Percentiles rank a stretch among this genome's conserved stretches.
Conservation (phyloP, 64 coral and sea anemone species). For the Pocillopora verrucosa region DNA sequence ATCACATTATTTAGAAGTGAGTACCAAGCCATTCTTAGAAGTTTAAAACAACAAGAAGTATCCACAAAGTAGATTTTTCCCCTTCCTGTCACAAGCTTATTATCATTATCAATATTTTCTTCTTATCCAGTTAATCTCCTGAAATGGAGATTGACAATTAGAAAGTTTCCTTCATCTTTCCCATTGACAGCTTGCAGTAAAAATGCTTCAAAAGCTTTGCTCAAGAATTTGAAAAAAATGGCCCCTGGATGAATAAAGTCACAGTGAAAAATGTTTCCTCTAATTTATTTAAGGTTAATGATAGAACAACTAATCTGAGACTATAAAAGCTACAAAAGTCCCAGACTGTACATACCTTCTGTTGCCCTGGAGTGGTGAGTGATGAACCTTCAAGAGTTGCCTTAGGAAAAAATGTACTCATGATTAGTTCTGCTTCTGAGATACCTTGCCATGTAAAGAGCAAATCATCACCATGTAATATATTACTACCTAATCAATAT, state of each 20-base stretch:
- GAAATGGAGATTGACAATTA: no score
- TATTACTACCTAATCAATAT: no score
- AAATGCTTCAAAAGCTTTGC: no score
- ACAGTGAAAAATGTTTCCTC: no score
- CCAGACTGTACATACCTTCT: neutral
- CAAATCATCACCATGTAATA: neutral
- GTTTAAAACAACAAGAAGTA: neutral
- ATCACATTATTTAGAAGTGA: neutral
- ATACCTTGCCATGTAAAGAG: neutral
- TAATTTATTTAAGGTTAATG: neutral
- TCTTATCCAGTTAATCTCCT: no score
- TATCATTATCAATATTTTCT: no score
- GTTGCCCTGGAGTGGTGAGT: slow-evolving; percentile 24
- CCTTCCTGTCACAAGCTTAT: no score
- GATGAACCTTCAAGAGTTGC: slow-evolving; percentile 60
- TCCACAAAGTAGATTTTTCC: neutral
- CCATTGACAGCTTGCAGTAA: no score
- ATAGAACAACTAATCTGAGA: no score
- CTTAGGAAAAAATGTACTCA: neutral
- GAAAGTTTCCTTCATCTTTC: no score
- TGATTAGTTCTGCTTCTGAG: neutral
- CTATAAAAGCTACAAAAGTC: neutral
- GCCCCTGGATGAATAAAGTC: no score
- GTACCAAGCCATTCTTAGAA: neutral
- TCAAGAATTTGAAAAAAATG: no score